Conservation (phyloP, 2,888 invertebrate genomes). For the Tethea ocularis region DNA sequence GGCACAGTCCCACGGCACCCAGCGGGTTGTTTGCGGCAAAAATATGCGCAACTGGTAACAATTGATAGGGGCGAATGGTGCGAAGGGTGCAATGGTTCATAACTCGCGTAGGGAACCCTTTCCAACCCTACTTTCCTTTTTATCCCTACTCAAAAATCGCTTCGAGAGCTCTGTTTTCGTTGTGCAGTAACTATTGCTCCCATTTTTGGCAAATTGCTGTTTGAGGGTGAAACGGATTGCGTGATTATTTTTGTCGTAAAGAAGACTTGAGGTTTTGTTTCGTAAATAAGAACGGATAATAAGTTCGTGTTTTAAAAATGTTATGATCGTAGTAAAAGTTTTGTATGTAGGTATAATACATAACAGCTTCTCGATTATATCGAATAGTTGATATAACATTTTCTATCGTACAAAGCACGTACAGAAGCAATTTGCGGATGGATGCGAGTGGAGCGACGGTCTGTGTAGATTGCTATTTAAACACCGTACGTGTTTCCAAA, state of each 20-base stretch:
- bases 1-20: slow-evolving; percentile 39
- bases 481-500: slow-evolving; percentile 64
- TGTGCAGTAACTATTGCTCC: slow-evolving; percentile 69
- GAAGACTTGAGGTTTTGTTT: slow-evolving; percentile 9
- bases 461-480: slow-evolving; percentile 54
- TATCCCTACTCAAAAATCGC: slow-evolving; percentile 79
- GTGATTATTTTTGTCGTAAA: slow-evolving; percentile 28
- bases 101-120: slow-evolving; percentile 57
- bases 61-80: slow-evolving; percentile 65
- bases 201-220: slow-evolving; percentile 61
- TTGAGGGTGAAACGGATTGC: slow-evolving; percentile 44
- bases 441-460: slow-evolving; percentile 36
- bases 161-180: slow-evolving; percentile 68
- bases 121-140: slow-evolving; percentile 69
- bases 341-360: no score
- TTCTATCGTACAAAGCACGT: slow-evolving; percentile 37
- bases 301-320: no score
- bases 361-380: slow-evolving; percentile 12
- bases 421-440: slow-evolving; percentile 47
- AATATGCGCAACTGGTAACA: slow-evolving; percentile 79
- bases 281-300: not conserved
- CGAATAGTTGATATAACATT: slow-evolving; percentile 17
- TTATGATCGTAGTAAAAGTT: no score
- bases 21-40: slow-evolving; percentile 60
- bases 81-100: slow-evolving; percentile 15